These are phyloP conservation scores for Salminus brasiliensis DNA, from an alignment of 2,113 vertebrate genomes.

Conservation along the genomic window DNA sequence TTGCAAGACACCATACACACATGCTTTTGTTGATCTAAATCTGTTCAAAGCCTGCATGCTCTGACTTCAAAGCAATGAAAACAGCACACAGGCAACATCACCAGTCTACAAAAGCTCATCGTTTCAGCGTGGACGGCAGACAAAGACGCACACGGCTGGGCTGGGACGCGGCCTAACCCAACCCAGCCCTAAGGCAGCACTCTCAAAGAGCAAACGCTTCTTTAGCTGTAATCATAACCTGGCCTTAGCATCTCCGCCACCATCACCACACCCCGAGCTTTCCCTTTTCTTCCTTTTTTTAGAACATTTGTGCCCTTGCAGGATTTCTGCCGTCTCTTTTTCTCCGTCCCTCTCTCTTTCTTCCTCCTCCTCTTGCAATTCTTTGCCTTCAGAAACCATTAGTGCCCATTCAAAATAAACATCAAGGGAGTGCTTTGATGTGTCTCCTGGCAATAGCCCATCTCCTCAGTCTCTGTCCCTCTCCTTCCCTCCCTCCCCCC, in stretches of 20 bases:
- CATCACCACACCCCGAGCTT: constrained; percentile 22
- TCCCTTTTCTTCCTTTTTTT: constrained; percentile 20
- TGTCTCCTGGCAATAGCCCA: constrained; percentile 39
- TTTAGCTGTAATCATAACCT: constrained; percentile 45
- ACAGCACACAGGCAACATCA: constrained; percentile 1
- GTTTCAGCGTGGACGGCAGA: background rate
- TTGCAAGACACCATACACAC: too few relatives aligned
- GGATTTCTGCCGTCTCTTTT: constrained; percentile 18
- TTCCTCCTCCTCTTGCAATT: constrained; percentile 26
- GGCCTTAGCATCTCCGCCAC: constrained; percentile 22
- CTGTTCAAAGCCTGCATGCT: background rate
- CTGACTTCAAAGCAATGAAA: constrained; percentile 27
- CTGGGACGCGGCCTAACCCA: constrained; percentile 3
- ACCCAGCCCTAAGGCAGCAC: constrained; percentile 21
- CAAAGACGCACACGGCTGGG: constrained; percentile 12
- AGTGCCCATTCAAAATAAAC: constrained; percentile 44
- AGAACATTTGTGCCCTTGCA: constrained; percentile 29
- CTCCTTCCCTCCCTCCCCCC: constrained; percentile 26
- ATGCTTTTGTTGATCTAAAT: constrained; percentile 3
- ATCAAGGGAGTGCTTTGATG: constrained; percentile 45
- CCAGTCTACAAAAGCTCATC: background rate
- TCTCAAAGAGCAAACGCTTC: background rate
- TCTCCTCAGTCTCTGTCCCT: constrained; percentile 34
- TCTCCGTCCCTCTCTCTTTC: constrained; percentile 20
- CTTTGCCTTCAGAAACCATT: constrained; percentile 45